Evolutionary conservation across 2,888 invertebrate species (phyloP).

Genomic region (Megaustenia siamemsis): DNA sequence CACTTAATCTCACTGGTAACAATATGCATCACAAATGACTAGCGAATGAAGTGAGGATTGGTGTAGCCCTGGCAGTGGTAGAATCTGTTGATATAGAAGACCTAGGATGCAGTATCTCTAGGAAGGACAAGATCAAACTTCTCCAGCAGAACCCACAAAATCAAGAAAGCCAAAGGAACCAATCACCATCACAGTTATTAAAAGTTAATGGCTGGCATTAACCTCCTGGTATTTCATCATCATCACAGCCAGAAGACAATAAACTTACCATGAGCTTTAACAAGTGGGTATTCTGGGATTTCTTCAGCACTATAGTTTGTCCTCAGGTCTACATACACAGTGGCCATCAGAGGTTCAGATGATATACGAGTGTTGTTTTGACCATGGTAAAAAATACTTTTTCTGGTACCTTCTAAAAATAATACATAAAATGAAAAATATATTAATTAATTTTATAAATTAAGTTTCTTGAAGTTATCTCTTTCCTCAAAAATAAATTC

Average conservation of each 20-base stretch:
- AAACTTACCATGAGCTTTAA: slow-evolving; percentile 48
- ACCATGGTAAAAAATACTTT: neutral
- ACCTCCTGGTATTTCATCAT: neutral
- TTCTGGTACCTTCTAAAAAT: neutral
- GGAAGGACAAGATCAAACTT: no score
- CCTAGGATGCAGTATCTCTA: no score
- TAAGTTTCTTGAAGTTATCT: neutral
- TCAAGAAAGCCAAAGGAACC: no score
- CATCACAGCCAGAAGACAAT: neutral
- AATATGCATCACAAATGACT: no score
- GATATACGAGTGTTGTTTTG: neutral
- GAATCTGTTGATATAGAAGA: no score
- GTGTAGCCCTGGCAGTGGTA: no score
- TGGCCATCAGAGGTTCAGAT: neutral
- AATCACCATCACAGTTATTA: no score
- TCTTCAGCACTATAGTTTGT: neutral
- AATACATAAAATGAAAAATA: neutral
- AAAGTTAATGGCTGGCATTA: neutral
- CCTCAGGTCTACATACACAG: slow-evolving; percentile 3
- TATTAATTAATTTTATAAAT: neutral
- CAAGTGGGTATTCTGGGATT: slow-evolving; percentile 25
- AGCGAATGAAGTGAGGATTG: no score
- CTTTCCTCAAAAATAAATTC: neutral
- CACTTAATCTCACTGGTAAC: no score
- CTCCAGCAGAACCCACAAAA: no score